These are phyloP conservation scores for Ceriagrion tenellum DNA, from an alignment of 2,888 invertebrate species.

Conservation along the genomic window DNA sequence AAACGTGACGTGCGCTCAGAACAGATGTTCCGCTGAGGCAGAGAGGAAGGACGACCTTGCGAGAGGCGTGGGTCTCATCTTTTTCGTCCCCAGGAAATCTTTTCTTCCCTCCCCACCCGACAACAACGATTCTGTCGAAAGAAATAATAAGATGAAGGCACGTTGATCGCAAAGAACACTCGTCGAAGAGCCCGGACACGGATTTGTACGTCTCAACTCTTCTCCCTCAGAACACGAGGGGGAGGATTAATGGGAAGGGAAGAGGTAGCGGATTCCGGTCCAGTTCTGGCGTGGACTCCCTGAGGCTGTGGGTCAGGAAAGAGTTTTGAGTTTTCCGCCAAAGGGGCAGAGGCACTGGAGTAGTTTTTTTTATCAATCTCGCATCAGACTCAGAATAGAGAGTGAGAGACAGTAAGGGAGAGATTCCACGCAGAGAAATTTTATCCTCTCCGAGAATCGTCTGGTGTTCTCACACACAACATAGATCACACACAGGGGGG, in stretches of 20 bases:
- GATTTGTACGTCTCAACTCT: not conserved
- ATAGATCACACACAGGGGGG: not conserved
- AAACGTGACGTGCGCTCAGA: not conserved
- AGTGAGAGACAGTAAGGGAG: not conserved
- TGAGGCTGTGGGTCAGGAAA: not conserved
- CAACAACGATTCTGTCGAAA: not conserved
- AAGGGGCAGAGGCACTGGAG: not conserved
- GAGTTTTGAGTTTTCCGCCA: not conserved
- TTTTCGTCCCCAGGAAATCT: not conserved
- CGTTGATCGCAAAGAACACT: not conserved
- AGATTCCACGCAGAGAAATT: not conserved
- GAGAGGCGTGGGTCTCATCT: not conserved
- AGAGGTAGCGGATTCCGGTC: not conserved
- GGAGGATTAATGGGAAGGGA: not conserved
- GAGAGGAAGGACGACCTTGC: not conserved
- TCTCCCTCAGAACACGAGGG: not conserved
- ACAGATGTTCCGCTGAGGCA: not conserved
- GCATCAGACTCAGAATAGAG: not conserved
- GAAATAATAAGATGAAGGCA: not conserved
- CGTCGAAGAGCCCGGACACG: not conserved
- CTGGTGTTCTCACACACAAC: not conserved
- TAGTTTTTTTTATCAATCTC: not conserved
- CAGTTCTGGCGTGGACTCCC: not conserved
- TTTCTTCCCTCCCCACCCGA: not conserved
- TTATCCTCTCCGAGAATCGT: not conserved